phyloP scores from a whole-genome alignment of 2,113 vertebrate genomes.

The Catharus minimus region DNA sequence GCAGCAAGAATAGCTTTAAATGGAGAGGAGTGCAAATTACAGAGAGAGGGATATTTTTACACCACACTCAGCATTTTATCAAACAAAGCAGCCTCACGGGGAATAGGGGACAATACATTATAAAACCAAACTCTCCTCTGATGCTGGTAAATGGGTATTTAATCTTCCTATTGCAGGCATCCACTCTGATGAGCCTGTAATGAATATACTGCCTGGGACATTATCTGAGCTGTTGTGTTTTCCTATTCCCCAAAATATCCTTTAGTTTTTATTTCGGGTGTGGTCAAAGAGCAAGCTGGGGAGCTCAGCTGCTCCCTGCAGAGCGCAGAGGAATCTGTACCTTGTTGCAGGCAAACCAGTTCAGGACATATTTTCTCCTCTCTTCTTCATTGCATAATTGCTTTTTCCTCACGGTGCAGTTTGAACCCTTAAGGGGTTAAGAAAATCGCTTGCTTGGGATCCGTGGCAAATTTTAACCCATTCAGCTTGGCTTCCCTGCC shows the following conservation, averaged over 20 bases:
- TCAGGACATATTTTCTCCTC: slow-evolving; percentile 58
- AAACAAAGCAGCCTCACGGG: slow-evolving; percentile 84
- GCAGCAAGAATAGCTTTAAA: slow-evolving; percentile 80
- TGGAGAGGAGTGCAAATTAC: slow-evolving; percentile 80
- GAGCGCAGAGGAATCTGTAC: slow-evolving; percentile 52
- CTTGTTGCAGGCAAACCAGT: slow-evolving; percentile 66
- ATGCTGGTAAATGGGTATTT: slow-evolving; percentile 84
- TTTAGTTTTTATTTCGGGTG: slow-evolving; percentile 66
- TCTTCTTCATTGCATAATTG: slow-evolving; percentile 76
- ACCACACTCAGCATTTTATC: slow-evolving; percentile 86
- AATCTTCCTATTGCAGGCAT: slow-evolving; percentile 81
- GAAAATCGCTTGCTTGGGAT: slow-evolving; percentile 73
- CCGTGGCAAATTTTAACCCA: slow-evolving; percentile 74
- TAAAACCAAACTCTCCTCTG: slow-evolving; percentile 81
- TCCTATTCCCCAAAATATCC: slow-evolving; percentile 70
- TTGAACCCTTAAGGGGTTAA: slow-evolving; percentile 74
- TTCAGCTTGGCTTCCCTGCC: slow-evolving; percentile 58
- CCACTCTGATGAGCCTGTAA: slow-evolving; percentile 73
- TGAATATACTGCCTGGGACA: slow-evolving; percentile 72
- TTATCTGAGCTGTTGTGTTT: slow-evolving; percentile 71
- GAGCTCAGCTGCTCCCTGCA: slow-evolving; percentile 56
- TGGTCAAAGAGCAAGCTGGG: slow-evolving; percentile 57
- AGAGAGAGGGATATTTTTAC: slow-evolving; percentile 85
- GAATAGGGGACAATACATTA: slow-evolving; percentile 81
- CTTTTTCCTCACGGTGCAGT: slow-evolving; percentile 69